Evolutionary conservation across 1,140 invertebrate genomes (phyloP).

Genomic region (Zaprionus davidi): DNA sequence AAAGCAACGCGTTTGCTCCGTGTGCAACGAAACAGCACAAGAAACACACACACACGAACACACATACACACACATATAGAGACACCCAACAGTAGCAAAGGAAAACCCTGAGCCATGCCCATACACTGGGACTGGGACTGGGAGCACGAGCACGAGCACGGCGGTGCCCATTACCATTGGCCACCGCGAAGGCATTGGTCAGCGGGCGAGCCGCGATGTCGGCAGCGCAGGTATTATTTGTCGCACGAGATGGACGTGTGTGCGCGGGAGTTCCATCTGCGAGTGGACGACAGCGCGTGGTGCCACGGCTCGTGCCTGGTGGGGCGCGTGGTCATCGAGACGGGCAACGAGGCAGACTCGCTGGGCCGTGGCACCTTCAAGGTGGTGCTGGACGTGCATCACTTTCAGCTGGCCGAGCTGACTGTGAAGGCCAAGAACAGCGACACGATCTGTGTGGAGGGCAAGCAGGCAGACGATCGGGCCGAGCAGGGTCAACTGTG

Average conservation of each 20-base stretch:
- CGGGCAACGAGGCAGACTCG: constrained; percentile 70
- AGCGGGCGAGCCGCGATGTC: constrained; percentile 67
- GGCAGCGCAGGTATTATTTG: constrained; percentile 65
- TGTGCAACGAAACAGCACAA: constrained; percentile 66
- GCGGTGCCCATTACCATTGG: constrained; percentile 58
- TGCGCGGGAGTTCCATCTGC: constrained; percentile 71
- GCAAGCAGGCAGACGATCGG: constrained; percentile 73
- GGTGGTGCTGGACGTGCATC: constrained; percentile 77
- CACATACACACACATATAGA: background rate
- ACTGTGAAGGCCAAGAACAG: constrained; percentile 75
- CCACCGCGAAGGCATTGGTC: constrained; percentile 66
- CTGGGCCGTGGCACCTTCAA: constrained; percentile 77
- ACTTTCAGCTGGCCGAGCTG: constrained; percentile 72
- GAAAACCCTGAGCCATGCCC: constrained; percentile 51
- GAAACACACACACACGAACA: constrained; percentile 1
- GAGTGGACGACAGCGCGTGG: constrained; percentile 75
- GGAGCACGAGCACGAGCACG: constrained; percentile 70
- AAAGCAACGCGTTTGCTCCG: constrained; percentile 80
- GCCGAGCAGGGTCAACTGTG: constrained; percentile 68
- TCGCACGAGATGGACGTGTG: constrained; percentile 75
- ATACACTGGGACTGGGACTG: constrained; percentile 81
- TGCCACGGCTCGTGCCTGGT: constrained; percentile 77
- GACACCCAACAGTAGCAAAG: constrained; percentile 4
- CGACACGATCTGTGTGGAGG: constrained; percentile 74
- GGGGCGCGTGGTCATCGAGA: constrained; percentile 71